Evolutionary conservation across 64 coral and sea anemone genomes (phyloP).

Genomic region (Platygyra sinensis): DNA sequence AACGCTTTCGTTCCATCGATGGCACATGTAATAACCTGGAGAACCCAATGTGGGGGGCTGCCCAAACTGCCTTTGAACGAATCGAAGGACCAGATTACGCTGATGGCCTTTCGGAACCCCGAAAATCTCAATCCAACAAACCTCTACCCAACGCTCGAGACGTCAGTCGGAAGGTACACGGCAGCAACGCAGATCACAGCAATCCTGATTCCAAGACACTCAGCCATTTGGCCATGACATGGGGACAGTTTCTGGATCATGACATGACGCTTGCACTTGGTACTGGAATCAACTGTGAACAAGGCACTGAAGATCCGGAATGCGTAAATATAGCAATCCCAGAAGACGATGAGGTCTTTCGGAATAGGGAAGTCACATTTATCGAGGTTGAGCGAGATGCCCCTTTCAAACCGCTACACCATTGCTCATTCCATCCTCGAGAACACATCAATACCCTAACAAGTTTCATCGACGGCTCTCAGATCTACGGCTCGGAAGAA

Average conservation of each 20-base stretch:
- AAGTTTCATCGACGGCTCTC: constrained; percentile 47
- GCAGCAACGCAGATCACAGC: neutral
- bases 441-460: constrained; percentile 20
- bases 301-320: neutral
- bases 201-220: constrained; percentile 9
- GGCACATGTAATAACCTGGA: constrained; percentile 23
- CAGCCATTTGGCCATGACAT: constrained; percentile 37
- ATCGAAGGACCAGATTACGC: neutral
- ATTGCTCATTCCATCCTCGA: neutral
- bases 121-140: neutral
- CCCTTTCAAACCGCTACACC: neutral
- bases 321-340: constrained; percentile 64
- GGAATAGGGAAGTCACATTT: neutral
- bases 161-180: constrained; percentile 14
- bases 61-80: neutral
- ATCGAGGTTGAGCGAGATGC: constrained; percentile 56
- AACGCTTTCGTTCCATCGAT: neutral
- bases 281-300: constrained; percentile 19
- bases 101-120: neutral
- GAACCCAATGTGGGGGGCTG: neutral
- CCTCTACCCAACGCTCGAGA: neutral
- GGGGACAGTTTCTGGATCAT: constrained; percentile 53
- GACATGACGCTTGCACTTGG: constrained; percentile 10
- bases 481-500: constrained; percentile 5
- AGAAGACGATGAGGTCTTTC: constrained; percentile 23